phyloP scores from a whole-genome alignment of 64 coral and sea anemone species.

The Dendronephthya gigantea region DNA sequence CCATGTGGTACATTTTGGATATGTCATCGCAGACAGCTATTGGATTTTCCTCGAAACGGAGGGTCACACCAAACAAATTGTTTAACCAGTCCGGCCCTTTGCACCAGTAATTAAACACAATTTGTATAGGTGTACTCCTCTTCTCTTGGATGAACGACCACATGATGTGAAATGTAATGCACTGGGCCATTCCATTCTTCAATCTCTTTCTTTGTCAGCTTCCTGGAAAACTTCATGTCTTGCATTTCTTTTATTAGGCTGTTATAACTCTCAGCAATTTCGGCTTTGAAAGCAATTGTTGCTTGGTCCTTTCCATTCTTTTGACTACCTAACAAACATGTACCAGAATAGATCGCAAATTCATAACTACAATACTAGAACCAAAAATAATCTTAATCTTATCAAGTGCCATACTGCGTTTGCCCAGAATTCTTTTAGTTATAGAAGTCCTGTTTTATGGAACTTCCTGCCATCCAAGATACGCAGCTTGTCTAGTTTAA shows the following conservation, averaged over 20 bases:
- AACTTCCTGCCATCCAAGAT: no score
- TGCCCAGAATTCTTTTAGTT: no score
- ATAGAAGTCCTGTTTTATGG: no score
- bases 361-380: no score
- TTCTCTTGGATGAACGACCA: not conserved
- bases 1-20: not conserved
- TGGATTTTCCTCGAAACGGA: not conserved
- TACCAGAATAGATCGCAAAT: no score
- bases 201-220: slow-evolving; percentile 13
- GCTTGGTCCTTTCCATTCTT: not conserved
- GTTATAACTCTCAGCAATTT: not conserved
- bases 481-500: no score
- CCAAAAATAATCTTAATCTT: no score
- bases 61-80: not conserved
- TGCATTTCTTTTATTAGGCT: slow-evolving; percentile 5
- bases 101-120: not conserved
- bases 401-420: no score
- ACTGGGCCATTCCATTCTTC: not conserved
- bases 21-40: not conserved
- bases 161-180: not conserved
- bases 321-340: no score
- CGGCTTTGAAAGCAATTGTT: not conserved
- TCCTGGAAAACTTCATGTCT: not conserved
- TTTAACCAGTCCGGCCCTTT: not conserved
- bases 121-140: not conserved